Base-by-base conservation (phyloP, 2,797 vertebrate species). In the Aldrovandia affinis region DNA sequence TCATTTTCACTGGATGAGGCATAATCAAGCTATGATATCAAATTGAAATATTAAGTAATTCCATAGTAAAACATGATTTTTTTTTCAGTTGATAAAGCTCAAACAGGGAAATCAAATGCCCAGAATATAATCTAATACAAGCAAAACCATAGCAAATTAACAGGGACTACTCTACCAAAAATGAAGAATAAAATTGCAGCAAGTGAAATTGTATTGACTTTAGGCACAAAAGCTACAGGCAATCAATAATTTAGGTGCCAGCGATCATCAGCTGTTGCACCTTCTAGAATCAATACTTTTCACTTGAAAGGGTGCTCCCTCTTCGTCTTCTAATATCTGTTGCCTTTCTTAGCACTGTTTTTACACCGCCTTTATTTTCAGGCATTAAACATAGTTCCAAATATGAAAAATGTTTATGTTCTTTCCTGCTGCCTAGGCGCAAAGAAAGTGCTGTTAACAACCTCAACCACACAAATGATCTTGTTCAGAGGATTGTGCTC, bases 371-470 rank as follows among this genome's bases (percentile, higher is more conserved):
- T 44, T 44, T 70, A 70, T 22, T 39, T 75, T 75, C 36, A 75
- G 33, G 39, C 22, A 44, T 18, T 75, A 39, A 33, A 3, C 42
- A 22, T 12, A 63, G 10, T n/a, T 0, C 22, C n/a, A 47, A 78
- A 61, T 36, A 15, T 10, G 12, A 30, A 36, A 39, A 55, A 78
- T 33, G 18, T 83, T 25, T 30, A n/a, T 54, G 44, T 55, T 39
- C 36, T 68, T 78, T 83, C 75, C 86, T n/a, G 85, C 78, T 86
- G 75, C 28, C 33, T 88, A 99, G 97, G 85, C 97, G 97, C 61
- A 96, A 95, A 86, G 97, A 98, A 85, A 85, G 84, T 22, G 97
- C 97, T 0, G 86, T 98, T 6, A 20, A n/a, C 36, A 88, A 0
- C 12, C 89, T 98, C 36, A 1, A 0, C 0, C 0, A 0, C 0